Evolutionary conservation across 1,140 invertebrate genomes (phyloP), one percentile per base, ranked within the genome.

Genomic region (Amyelois transitella): DNA sequence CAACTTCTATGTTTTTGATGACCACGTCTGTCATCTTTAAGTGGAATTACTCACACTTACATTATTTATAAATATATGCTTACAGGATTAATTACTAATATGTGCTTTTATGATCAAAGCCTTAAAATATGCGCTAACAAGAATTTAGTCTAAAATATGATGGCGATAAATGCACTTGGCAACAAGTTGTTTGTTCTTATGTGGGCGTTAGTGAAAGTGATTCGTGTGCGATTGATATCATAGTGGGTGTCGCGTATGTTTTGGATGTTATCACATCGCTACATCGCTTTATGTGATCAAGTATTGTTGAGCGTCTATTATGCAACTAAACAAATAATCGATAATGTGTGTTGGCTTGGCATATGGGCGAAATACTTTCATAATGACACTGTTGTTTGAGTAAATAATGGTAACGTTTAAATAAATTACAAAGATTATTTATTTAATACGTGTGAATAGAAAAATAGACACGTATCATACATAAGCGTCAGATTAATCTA

Each of bases 241-340:
- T 44, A 51, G 72, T 73, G 68, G 72, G 72, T 78, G 72, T 75
- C 66, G 58, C 61, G 64, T 45, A 57, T 69, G 58, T 59, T 55
- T 48, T 48, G 55, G 60, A 62, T 62, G 51, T 61, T 60, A 70
- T 65, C 60, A 32, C 19, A 66, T 43, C 51, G 1, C 45, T 48
- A n/a, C 12, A 10, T 12, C 32, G 32, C 3, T 48, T n/a, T n/a
- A n/a, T n/a, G n/a, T 21, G 19, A 48, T 14, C 21, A 48, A 12
- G 20, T 48, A 48, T 21, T 48, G 20, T 21, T 21, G n/a, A 21
- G 6, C 18, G 19, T 6, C 20, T 19, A 7, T 48, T 48, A 21
- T 48, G 45, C 21, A 20, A 45, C 44, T 12, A 20, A 48, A 48
- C 45, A 48, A 45, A 48, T 48, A n/a, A 21, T 14, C 17, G n/a